Conservation (phyloP, 2,888 invertebrate species). For the Hemaris fuciformis region DNA sequence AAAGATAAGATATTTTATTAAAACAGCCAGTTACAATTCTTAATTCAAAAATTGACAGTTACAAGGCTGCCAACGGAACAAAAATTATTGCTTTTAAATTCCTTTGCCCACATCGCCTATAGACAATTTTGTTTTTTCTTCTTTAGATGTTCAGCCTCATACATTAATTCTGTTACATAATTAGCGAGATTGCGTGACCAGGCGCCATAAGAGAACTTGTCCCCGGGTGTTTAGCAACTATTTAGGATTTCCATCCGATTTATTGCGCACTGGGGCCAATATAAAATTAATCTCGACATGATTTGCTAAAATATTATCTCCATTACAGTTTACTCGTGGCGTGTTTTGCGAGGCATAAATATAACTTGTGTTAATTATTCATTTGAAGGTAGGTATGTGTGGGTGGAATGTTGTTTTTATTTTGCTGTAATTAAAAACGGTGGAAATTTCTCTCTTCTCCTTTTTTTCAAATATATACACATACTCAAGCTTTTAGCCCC, state of each 20-base stretch:
- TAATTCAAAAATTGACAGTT: not conserved
- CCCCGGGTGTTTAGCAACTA: constrained; percentile 52
- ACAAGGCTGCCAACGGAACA: not conserved
- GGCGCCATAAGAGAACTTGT: constrained; percentile 66
- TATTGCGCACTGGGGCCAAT: constrained; percentile 35
- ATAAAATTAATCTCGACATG: constrained; percentile 26
- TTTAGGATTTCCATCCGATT: constrained; percentile 37
- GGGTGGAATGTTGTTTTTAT: not conserved
- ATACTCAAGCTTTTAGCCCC: too few relatives aligned
- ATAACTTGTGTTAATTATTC: not conserved
- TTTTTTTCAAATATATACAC: not conserved
- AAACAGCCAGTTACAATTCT: not conserved
- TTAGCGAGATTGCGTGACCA: constrained; percentile 72
- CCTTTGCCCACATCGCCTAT: not conserved
- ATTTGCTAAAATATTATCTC: constrained; percentile 15
- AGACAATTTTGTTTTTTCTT: constrained; percentile 4
- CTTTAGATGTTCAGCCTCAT: constrained; percentile 29
- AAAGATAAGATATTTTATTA: not conserved
- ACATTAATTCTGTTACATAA: constrained; percentile 70
- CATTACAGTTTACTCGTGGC: constrained; percentile 6
- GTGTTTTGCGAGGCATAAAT: constrained; percentile 5
- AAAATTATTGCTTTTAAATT: not conserved
- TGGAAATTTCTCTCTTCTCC: not conserved
- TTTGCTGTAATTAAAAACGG: not conserved
- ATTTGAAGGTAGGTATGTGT: not conserved